Evolutionary conservation across 2,113 vertebrate species (phyloP).

Genomic region (Cryptotis parvus): DNA sequence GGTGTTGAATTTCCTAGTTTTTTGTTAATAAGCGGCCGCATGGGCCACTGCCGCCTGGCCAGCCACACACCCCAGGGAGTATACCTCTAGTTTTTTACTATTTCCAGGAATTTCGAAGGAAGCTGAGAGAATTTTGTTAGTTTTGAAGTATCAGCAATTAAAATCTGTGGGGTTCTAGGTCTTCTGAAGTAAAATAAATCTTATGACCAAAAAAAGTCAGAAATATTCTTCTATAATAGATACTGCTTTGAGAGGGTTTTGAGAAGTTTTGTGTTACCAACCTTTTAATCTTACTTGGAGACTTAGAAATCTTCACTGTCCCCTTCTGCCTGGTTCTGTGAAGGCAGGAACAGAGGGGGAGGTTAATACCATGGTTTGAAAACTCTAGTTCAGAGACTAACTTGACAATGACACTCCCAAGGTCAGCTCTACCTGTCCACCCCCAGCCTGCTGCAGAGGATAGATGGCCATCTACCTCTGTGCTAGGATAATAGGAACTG

Average conservation of each 20-base stretch:
- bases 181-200: constrained; percentile 49
- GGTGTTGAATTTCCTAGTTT: no score
- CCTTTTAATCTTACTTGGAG: not conserved
- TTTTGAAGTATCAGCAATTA: constrained; percentile 28
- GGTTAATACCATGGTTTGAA: not conserved
- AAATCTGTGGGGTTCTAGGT: not conserved
- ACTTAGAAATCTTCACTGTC: not conserved
- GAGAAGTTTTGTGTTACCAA: not conserved
- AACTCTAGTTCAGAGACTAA: not conserved
- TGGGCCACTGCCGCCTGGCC: no score
- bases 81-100: no score
- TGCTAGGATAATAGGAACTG: not conserved
- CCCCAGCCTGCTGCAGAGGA: not conserved
- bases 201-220: not conserved
- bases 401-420: not conserved
- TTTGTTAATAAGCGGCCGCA: no score
- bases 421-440: not conserved
- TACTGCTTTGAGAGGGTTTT: not conserved
- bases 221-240: not conserved
- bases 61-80: no score
- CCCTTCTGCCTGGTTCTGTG: not conserved
- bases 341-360: not conserved
- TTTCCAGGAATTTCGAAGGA: constrained; percentile 27
- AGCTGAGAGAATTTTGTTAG: constrained; percentile 11
- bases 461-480: not conserved